Percentiles rank a stretch among this genome's conserved stretches.
Evolutionary conservation across 2,888 invertebrate genomes (phyloP).

Genomic region (Protonemura montana): DNA sequence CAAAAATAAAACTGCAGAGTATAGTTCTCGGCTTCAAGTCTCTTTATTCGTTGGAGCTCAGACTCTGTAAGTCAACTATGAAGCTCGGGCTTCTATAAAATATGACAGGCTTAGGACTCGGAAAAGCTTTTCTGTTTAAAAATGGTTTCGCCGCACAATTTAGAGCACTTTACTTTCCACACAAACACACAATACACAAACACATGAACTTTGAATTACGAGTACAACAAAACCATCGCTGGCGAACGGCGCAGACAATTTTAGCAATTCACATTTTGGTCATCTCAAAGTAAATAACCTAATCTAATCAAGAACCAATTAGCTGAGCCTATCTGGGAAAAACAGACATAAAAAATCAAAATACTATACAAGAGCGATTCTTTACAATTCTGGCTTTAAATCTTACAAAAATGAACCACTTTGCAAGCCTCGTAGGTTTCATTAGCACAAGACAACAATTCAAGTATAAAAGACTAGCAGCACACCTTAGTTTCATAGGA

Average conservation of each 20-base stretch:
- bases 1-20: not conserved
- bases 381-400: not conserved
- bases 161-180: no score
- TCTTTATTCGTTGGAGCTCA: not conserved
- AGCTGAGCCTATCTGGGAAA: not conserved
- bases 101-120: not conserved
- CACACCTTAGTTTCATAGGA: conserved; percentile 43
- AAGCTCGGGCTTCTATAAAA: not conserved
- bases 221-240: not conserved
- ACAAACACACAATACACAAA: no score
- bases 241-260: not conserved
- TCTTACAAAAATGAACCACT: not conserved
- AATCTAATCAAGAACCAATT: not conserved
- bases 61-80: not conserved
- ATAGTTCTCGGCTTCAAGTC: not conserved
- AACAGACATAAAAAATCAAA: not conserved
- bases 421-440: not conserved
- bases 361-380: not conserved
- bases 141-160: not conserved
- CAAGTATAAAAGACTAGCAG: conserved; percentile 46
- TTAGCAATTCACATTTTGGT: not conserved
- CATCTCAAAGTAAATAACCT: not conserved
- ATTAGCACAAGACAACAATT: not conserved
- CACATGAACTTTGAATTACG: no score
- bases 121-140: not conserved